Evolutionary conservation across 2,113 vertebrate species (phyloP).

Genomic region (Lophura nycthemera): DNA sequence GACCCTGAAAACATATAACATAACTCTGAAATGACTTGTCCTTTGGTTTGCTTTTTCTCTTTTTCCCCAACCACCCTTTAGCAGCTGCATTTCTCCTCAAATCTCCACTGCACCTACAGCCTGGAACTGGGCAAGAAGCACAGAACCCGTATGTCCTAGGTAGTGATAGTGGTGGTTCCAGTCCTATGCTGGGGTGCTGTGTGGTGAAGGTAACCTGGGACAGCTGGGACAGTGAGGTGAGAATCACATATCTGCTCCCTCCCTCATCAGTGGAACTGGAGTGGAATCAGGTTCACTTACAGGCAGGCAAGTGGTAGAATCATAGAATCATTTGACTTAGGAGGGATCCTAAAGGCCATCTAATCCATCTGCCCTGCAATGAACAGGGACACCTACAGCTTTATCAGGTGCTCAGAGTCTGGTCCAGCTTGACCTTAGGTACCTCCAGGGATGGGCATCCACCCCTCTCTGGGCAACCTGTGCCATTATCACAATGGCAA

Average conservation of each 20-base stretch:
- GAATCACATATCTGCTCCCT: not conserved
- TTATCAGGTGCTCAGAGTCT: too few species aligned
- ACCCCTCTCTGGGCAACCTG: too few species aligned
- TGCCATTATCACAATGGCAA: not conserved
- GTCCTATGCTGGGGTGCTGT: not conserved
- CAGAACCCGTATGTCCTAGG: fast-evolving
- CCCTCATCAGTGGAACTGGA: not conserved
- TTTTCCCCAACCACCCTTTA: not conserved
- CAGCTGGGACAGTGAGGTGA: not conserved
- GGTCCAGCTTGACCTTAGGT: too few species aligned
- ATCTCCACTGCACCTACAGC: not conserved
- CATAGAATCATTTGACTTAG: too few species aligned
- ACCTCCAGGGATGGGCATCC: too few species aligned
- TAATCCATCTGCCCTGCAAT: too few species aligned
- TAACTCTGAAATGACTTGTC: not conserved
- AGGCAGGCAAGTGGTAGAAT: too few species aligned
- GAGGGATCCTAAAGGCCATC: too few species aligned
- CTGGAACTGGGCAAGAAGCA: not conserved
- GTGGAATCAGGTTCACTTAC: not conserved
- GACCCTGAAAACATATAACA: not conserved
- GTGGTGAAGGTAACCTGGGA: not conserved
- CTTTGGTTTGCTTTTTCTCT: not conserved
- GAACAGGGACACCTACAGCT: too few species aligned
- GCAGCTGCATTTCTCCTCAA: not conserved
- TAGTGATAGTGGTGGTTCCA: fast-evolving